A percentile compares a stretch with the other conserved stretches of the same genome.
These are phyloP conservation scores for Odocoileus virginianus DNA, from an alignment of 2,113 vertebrate genomes.

Conservation along the genomic window DNA sequence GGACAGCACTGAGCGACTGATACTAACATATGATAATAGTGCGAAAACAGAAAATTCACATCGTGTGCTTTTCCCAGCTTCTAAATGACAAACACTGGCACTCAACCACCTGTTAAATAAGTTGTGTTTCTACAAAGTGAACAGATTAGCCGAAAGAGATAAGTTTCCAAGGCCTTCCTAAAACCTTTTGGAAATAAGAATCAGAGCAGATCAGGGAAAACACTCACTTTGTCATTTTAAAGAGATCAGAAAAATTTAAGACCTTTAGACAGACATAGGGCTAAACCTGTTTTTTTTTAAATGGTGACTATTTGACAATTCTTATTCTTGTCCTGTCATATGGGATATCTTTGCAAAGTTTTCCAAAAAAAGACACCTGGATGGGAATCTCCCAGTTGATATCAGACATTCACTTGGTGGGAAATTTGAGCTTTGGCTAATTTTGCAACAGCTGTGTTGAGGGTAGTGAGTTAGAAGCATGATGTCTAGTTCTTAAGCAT, in stretches of 20 bases:
- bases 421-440: neutral
- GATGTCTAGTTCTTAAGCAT: neutral
- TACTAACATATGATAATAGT: neutral
- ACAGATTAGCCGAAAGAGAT: neutral
- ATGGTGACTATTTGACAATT: neutral
- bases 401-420: neutral
- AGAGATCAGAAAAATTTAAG: neutral
- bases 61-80: neutral
- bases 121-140: neutral
- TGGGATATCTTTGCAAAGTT: neutral
- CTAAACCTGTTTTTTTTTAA: neutral
- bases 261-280: neutral
- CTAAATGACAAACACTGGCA: neutral
- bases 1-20: neutral
- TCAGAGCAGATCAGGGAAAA: neutral
- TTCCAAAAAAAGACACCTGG: neutral
- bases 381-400: neutral
- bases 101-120: neutral
- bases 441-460: neutral
- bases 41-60: neutral
- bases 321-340: neutral
- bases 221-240: neutral
- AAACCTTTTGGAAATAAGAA: neutral
- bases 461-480: no score
- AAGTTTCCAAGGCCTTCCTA: neutral